Percentiles rank a stretch among this genome's conserved stretches.
These are phyloP conservation scores for Eurytoma californica DNA, from an alignment of 2,888 invertebrate genomes.

Conservation along the genomic window DNA sequence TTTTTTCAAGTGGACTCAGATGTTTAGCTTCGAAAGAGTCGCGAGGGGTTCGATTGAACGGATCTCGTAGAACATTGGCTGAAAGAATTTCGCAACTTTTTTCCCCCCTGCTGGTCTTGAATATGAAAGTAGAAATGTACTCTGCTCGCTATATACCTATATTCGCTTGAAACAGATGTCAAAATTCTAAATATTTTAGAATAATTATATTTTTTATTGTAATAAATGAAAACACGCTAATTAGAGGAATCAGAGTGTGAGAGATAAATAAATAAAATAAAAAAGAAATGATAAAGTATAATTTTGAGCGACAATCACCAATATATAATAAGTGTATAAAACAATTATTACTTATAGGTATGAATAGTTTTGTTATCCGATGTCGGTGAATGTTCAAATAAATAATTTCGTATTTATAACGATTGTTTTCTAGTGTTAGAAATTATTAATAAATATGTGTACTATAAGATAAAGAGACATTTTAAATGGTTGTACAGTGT, in stretches of 20 bases:
- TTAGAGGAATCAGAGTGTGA: slow-evolving; percentile 16
- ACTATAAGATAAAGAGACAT: slow-evolving; percentile 25
- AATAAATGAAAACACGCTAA: not conserved
- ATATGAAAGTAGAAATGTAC: not conserved
- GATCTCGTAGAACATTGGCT: too few relatives aligned
- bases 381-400: slow-evolving; percentile 17
- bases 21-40: too few relatives aligned
- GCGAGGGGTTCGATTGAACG: too few relatives aligned
- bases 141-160: not conserved
- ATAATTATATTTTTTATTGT: not conserved
- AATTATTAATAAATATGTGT: slow-evolving; percentile 24
- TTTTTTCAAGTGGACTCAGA: too few relatives aligned
- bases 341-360: slow-evolving; percentile 25
- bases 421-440: slow-evolving; percentile 28
- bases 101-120: not conserved
- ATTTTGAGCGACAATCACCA: slow-evolving; percentile 55
- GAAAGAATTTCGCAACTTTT: too few relatives aligned
- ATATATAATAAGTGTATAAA: slow-evolving; percentile 23
- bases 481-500: slow-evolving; percentile 55
- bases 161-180: not conserved
- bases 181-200: not conserved
- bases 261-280: not conserved
- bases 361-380: slow-evolving; percentile 43
- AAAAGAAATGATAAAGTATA: slow-evolving; percentile 5
- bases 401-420: slow-evolving; percentile 17